Conservation (phyloP, 2,797 vertebrate genomes). For the Discoglossus pictus region DNA sequence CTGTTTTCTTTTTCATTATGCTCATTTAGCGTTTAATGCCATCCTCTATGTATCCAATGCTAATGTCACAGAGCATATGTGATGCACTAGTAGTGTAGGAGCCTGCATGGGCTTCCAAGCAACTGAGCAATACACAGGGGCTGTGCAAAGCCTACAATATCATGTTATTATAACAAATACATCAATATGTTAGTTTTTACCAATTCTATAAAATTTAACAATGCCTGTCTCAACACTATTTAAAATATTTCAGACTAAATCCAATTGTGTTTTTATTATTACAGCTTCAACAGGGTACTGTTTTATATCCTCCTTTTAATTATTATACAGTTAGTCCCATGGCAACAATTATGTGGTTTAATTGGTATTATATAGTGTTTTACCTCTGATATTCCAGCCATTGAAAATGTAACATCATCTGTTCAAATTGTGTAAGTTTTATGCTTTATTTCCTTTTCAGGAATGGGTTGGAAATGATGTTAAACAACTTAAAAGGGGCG, state of each 20-base stretch:
- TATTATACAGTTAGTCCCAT: slow-evolving; percentile 26
- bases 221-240: no score
- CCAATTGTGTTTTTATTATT: not conserved
- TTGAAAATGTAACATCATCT: slow-evolving; percentile 31
- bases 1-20: slow-evolving; percentile 11
- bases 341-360: slow-evolving; percentile 16
- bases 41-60: slow-evolving; percentile 9
- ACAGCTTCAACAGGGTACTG: not conserved
- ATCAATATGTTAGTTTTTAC: no score
- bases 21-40: not conserved
- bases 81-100: slow-evolving; percentile 32
- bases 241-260: no score
- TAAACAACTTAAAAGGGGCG: not conserved
- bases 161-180: no score
- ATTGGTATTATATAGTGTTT: slow-evolving; percentile 24
- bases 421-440: slow-evolving; percentile 23
- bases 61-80: slow-evolving; percentile 21
- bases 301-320: slow-evolving; percentile 26
- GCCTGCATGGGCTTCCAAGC: not conserved
- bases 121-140: no score
- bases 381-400: slow-evolving; percentile 9
- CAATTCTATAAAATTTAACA: no score
- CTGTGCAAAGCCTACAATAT: no score
- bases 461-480: not conserved
- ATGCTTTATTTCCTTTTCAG: slow-evolving; percentile 1